Evolutionary conservation across 2,113 vertebrate genomes (phyloP), one percentile per base, ranked within the genome.

Genomic region (Entelurus aequoreus): DNA sequence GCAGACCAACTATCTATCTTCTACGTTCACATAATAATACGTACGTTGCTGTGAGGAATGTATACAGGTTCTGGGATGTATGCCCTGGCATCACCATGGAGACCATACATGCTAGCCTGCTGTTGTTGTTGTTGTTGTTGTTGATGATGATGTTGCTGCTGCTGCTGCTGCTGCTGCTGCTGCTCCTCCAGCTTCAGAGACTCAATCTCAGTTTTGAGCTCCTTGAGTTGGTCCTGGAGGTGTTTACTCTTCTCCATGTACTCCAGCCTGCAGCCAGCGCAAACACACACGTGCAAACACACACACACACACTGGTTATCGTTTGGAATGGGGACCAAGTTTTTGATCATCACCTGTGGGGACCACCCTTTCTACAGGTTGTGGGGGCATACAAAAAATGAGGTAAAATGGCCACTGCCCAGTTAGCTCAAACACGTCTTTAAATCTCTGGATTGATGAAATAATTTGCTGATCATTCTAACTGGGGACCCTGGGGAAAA

Each of bases 231-330:
- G 76, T 95, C 93, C 86, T 96, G 94, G 0, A 95, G 91, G 77
- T 91, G 91, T 78, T 93, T 93, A 77, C 93, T 95, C 84, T 95
- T 96, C 78, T 97, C 94, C 79, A 96, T 90, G 83, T 95, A 95
- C 79, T 96, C 95, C 50, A 97, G 71, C 69, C 93, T 95, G 21
- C 12, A 16, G 60, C 66, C 46, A 1, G 10, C 21, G 21, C 9
- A 42, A 8, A 54, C 12, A 10, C 14, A 35, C n/a, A n/a, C n/a
- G n/a, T n/a, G n/a, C n/a, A n/a, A n/a, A n/a, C n/a, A n/a, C n/a
- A 21, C 13, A 16, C n/a, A 8, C 8, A 16, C 48, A 46, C 42
- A 12, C 42, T n/a, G n/a, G n/a, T n/a, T n/a, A n/a, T n/a, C n/a
- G n/a, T n/a, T n/a, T n/a, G n/a, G n/a, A n/a, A n/a, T n/a, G n/a